A percentile compares a stretch with the other conserved stretches of the same genome.
phyloP scores from a whole-genome alignment of 2,888 invertebrate species.

The Brassicogethes aeneus region DNA sequence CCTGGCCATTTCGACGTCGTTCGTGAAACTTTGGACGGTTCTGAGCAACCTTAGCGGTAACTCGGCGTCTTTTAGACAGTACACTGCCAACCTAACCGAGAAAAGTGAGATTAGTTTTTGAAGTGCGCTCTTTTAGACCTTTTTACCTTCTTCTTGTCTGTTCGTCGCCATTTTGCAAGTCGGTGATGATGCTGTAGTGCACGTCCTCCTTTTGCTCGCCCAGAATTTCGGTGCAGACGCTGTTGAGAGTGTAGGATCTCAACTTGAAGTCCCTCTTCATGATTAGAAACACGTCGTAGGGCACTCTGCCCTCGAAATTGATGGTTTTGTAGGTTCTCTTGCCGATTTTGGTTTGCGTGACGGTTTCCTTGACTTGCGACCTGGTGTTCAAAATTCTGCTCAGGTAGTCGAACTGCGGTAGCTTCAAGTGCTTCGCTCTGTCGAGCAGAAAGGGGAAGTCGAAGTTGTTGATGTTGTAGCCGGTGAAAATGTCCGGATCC shows the following conservation, averaged over 20 bases:
- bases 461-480: conserved; percentile 99
- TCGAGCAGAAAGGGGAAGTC: conserved; percentile 95
- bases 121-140: not conserved
- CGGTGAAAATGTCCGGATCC: conserved; percentile 97
- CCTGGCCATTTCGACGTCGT: conserved; percentile 99
- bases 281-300: conserved; percentile 91
- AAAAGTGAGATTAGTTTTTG: no score
- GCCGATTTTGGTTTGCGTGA: conserved; percentile 95
- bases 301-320: conserved; percentile 94
- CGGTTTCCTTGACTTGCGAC: conserved; percentile 77
- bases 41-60: conserved; percentile 87
- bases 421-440: conserved; percentile 82
- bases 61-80: conserved; percentile 97
- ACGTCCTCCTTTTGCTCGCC: conserved; percentile 99
- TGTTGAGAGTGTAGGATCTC: conserved; percentile 93
- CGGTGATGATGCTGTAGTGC: conserved; percentile 96
- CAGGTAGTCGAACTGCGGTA: conserved; percentile 70
- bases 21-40: conserved; percentile 96
- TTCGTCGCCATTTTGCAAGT: conserved; percentile 88
- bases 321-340: conserved; percentile 89
- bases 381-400: conserved; percentile 79
- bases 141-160: conserved; percentile 75
- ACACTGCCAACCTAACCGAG: conserved; percentile 90
- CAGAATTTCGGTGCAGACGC: conserved; percentile 96
- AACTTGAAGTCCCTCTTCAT: conserved; percentile 93